Percentiles rank a stretch among this genome's conserved stretches.
phyloP scores from a whole-genome alignment of 1,140 invertebrate species.

The Scaptodrosophila lebanonensis region DNA sequence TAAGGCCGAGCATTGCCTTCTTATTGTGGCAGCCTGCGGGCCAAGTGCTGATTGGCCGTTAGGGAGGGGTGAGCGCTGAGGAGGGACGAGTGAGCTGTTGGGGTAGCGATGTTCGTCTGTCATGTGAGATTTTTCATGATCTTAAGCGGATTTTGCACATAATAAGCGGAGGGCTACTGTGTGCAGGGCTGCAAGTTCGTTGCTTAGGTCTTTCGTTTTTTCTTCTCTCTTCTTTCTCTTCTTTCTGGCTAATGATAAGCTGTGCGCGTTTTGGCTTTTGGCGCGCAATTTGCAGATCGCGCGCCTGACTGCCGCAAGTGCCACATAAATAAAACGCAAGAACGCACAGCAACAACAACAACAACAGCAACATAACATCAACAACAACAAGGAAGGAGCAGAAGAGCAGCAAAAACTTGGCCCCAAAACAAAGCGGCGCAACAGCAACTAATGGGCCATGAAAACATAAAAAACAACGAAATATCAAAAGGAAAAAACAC shows the following conservation, averaged over 20 bases:
- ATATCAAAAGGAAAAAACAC: conserved; percentile 2
- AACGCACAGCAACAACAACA: background rate
- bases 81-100: too few relatives aligned
- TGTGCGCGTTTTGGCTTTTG: conserved; percentile 37
- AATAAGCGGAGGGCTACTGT: too few relatives aligned
- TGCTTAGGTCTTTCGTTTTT: conserved; percentile 22
- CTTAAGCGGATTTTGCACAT: conserved; percentile 22
- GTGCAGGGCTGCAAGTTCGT: conserved; percentile 13
- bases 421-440: conserved; percentile 38
- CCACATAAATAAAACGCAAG: conserved; percentile 43
- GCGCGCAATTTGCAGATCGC: conserved; percentile 41
- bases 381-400: background rate
- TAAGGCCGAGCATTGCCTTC: too few relatives aligned
- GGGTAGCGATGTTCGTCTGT: too few relatives aligned
- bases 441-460: conserved; percentile 54
- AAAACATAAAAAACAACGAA: conserved; percentile 22
- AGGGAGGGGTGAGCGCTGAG: too few relatives aligned
- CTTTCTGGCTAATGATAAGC: conserved; percentile 39
- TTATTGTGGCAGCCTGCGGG: too few relatives aligned
- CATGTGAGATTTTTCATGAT: background rate
- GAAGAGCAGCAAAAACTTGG: conserved; percentile 11
- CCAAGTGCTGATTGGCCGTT: too few relatives aligned
- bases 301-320: conserved; percentile 58
- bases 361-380: background rate
- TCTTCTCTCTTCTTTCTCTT: background rate